Conservation (phyloP, 1,140 invertebrate genomes). For the Leptopilina boulardi region DNA sequence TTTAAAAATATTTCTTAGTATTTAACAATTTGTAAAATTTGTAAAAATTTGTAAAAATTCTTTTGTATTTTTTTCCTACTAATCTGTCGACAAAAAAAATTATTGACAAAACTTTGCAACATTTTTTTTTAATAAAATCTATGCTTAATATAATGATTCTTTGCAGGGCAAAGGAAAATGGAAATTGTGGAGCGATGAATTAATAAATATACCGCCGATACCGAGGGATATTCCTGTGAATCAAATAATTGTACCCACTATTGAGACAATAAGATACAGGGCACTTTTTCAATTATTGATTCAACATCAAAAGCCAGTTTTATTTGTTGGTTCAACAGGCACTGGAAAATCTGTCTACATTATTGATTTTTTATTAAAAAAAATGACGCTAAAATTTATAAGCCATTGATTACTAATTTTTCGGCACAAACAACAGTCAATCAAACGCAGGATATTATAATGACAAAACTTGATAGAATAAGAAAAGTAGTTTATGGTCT, state of each 20-base stretch:
- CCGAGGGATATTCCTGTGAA: conserved; percentile 93
- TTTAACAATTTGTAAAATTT: not conserved
- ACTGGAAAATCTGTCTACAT: conserved; percentile 94
- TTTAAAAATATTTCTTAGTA: not conserved
- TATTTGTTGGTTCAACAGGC: conserved; percentile 94
- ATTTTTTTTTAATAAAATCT: too few species aligned
- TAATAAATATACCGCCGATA: conserved; percentile 86
- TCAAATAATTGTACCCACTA: conserved; percentile 94
- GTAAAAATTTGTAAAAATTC: not conserved
- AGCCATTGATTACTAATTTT: conserved; percentile 93
- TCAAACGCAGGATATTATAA: conserved; percentile 96
- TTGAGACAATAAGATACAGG: conserved; percentile 91
- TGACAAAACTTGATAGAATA: conserved; percentile 95
- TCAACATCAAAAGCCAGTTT: conserved; percentile 86
- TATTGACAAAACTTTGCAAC: too few species aligned
- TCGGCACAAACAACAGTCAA: conserved; percentile 95
- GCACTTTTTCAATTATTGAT: conserved; percentile 87
- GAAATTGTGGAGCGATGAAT: conserved; percentile 93
- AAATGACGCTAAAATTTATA: conserved; percentile 87
- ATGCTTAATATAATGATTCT: conserved; percentile 4
- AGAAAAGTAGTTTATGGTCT: conserved; percentile 95
- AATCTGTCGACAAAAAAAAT: too few species aligned
- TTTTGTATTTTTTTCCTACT: not conserved
- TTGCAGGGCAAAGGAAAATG: conserved; percentile 90
- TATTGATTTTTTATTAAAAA: conserved; percentile 90